phyloP scores from a whole-genome alignment of 2,113 vertebrate genomes.

The Takifugu bimaculatus region DNA sequence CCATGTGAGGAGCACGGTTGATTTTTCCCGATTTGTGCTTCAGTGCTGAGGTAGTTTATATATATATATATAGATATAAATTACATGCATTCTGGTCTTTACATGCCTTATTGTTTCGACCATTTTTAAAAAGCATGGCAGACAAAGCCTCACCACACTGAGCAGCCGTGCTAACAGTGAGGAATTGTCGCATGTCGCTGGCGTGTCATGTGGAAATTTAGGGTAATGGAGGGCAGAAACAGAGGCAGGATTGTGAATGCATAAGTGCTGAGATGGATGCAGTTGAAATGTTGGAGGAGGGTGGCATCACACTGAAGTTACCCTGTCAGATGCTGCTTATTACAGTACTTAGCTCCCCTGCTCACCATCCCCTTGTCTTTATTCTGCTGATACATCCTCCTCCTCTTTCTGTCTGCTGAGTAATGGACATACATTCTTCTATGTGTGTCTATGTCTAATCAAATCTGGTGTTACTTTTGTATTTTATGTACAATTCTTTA shows the following conservation, averaged over 20 bases:
- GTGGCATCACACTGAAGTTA: conserved; percentile 46
- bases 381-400: conserved; percentile 68
- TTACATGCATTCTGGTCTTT: too few relatives aligned
- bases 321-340: conserved; percentile 52
- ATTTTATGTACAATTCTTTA: not conserved
- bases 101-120: too few relatives aligned
- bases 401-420: conserved; percentile 67
- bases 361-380: conserved; percentile 42
- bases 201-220: not conserved
- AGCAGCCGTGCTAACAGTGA: too few relatives aligned
- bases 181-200: too few relatives aligned
- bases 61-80: too few relatives aligned
- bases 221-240: conserved; percentile 7
- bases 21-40: too few relatives aligned
- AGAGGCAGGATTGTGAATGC: conserved; percentile 20
- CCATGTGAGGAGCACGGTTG: too few relatives aligned
- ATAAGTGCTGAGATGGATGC: conserved; percentile 37
- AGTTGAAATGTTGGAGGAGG: conserved; percentile 42
- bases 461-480: not conserved
- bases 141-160: too few relatives aligned
- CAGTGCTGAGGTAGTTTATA: too few relatives aligned
- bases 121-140: too few relatives aligned
- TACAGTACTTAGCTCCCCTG: conserved; percentile 40
- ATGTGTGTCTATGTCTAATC: conserved; percentile 6
- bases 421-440: conserved; percentile 71